A percentile compares a stretch with the other conserved stretches of the same genome.
Evolutionary conservation across 2,797 vertebrate genomes (phyloP).

Genomic region (Onychomys torridus): DNA sequence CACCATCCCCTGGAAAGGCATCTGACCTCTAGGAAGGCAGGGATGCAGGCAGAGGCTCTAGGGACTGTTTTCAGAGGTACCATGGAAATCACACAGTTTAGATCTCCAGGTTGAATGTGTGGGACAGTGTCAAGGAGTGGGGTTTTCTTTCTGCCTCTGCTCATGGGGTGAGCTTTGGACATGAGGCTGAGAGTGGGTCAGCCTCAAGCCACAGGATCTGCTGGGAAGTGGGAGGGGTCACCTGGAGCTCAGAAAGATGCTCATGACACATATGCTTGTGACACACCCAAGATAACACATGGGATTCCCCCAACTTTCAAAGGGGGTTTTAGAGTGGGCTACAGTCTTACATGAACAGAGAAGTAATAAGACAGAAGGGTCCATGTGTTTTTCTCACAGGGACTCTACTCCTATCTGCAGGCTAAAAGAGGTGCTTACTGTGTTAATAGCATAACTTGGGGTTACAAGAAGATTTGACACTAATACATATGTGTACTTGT

Average conservation of each 20-base stretch:
- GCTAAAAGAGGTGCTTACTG: background rate
- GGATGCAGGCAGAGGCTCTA: background rate
- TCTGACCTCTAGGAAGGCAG: background rate
- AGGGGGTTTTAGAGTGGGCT: background rate
- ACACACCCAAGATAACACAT: background rate
- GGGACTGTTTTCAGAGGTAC: background rate
- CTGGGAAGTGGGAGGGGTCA: background rate
- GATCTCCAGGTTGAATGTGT: background rate
- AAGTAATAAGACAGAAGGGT: background rate
- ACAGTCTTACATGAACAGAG: background rate
- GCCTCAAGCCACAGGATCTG: background rate
- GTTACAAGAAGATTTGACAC: background rate
- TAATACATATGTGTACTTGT: background rate
- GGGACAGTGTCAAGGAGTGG: background rate
- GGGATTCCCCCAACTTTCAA: background rate
- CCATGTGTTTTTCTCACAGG: background rate
- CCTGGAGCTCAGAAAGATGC: background rate
- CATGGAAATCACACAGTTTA: no score
- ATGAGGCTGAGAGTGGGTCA: background rate
- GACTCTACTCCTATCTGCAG: background rate
- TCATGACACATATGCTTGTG: background rate
- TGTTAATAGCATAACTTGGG: background rate
- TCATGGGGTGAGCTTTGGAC: rapidly evolving
- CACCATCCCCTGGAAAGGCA: background rate
- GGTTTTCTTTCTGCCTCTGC: background rate